Base-by-base conservation (phyloP, 2,113 vertebrate genomes). In the Aplodontia rufa region DNA sequence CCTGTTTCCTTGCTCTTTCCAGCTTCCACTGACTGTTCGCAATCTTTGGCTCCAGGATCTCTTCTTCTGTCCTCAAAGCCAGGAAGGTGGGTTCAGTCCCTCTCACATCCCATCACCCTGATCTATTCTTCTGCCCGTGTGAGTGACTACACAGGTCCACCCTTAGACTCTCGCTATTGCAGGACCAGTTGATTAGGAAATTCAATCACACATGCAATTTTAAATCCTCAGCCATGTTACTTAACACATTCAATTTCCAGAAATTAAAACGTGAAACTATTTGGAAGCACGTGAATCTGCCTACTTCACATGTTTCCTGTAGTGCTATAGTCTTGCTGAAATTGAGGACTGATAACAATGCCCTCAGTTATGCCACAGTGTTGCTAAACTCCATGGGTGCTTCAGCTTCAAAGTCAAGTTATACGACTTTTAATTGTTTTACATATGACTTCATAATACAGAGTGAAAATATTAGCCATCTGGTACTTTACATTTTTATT, bases 351-450 rank as follows among this genome's bases (percentile, higher is more conserved):
- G 24, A 80, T 19, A 91, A 10, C 22, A 11, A 37, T 32, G 47
- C 3, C 7, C 0, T 92, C 42, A 40, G 22, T 68, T 68, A 62
- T 49, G 24, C 14, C 53, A n/a, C 30, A 83, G 42, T 93, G 19
- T 30, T 83, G 17, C 22, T 66, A 83, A 80, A 69, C 1, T 40
- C 10, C 42, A 71, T 51, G 51, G 80, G 22, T 30, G 66, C 47
- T 66, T 85, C 49, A 94, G 22, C 12, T 58, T 95, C 71, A 95
- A 47, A 92, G 28, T 79, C 49, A 90, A 64, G 26, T 14, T 78
- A 51, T 58, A 47, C 83, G 32, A 88, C 24, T 92, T 78, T 72
- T 69, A 82, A 74, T 80, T 93, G 62, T 71, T 96, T 87, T 88
- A 84, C 64, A 45, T 5, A 81, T 71, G 88, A 72, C 45, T 94